These are phyloP conservation scores for Sebastes vulpes DNA, from an alignment of 2,797 vertebrate species.

Conservation along the genomic window DNA sequence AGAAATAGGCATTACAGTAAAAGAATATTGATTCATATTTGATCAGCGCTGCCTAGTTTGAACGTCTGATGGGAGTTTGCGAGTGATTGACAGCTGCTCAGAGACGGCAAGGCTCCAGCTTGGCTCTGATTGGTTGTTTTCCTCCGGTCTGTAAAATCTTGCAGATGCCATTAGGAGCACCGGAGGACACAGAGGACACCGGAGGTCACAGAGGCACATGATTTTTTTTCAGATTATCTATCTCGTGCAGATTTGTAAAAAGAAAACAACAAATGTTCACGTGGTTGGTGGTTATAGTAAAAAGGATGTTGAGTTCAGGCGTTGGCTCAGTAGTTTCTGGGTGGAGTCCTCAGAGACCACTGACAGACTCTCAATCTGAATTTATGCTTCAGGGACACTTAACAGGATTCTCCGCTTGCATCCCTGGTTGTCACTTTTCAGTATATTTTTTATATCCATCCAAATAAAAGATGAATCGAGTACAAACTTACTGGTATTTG, in stretches of 20 bases:
- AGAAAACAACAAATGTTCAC: not conserved
- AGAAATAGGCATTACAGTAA: too few species aligned
- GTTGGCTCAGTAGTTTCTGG: constrained; percentile 36
- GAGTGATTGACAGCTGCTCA: too few species aligned
- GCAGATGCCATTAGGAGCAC: too few species aligned
- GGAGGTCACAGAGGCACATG: too few species aligned
- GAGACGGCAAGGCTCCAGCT: too few species aligned
- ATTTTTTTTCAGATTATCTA: too few species aligned
- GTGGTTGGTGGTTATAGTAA: not conserved
- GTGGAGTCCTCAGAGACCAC: constrained; percentile 15
- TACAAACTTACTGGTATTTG: not conserved
- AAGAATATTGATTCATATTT: too few species aligned
- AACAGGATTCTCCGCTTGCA: not conserved
- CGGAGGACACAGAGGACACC: too few species aligned
- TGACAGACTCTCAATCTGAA: not conserved
- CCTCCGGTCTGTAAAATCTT: too few species aligned
- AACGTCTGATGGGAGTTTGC: accelerated
- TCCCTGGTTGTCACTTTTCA: not conserved
- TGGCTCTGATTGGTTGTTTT: too few species aligned
- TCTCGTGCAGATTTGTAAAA: not conserved
- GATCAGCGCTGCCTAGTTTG: too few species aligned
- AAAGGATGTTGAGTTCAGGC: constrained; percentile 37
- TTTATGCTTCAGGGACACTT: not conserved
- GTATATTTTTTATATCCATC: not conserved
- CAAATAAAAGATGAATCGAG: not conserved